Percentiles rank a stretch among this genome's conserved stretches.
Conservation (phyloP, 1,140 invertebrate species). For the Bombus polaris region DNA sequence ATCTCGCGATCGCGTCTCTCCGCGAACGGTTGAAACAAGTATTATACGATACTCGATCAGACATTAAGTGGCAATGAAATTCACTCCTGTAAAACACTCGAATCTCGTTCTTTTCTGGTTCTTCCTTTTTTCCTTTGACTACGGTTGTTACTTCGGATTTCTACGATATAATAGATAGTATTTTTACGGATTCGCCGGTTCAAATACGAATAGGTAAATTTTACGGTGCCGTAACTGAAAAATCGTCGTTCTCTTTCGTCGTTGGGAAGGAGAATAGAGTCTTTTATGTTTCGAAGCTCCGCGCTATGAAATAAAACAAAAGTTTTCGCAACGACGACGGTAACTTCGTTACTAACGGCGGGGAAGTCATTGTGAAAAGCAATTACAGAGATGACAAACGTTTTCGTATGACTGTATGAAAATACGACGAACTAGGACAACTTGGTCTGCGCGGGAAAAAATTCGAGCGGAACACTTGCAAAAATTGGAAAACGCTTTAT, state of each 20-base stretch:
- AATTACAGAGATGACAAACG: not conserved
- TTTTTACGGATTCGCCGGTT: not conserved
- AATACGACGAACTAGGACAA: not conserved
- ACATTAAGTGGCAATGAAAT: not conserved
- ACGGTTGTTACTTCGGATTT: not conserved
- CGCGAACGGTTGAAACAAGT: no score
- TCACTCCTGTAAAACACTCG: not conserved
- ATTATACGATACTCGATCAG: not conserved
- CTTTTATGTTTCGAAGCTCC: not conserved
- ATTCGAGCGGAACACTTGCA: not conserved
- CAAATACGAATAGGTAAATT: not conserved
- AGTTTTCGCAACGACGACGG: not conserved
- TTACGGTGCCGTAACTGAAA: not conserved
- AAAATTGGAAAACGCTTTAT: constrained; percentile 16
- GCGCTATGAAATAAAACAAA: not conserved
- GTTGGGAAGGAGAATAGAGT: no score
- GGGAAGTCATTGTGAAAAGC: not conserved
- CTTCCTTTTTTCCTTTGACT: not conserved
- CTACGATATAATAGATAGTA: not conserved
- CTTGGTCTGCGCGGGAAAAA: not conserved
- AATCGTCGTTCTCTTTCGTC: not conserved
- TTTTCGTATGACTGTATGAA: not conserved
- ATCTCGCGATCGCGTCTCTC: no score
- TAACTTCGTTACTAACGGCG: not conserved
- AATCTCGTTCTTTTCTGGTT: not conserved